Evolutionary conservation across 1,140 invertebrate genomes (phyloP), one percentile per base, ranked within the genome.

Genomic region (Drosophila kikkawai): DNA sequence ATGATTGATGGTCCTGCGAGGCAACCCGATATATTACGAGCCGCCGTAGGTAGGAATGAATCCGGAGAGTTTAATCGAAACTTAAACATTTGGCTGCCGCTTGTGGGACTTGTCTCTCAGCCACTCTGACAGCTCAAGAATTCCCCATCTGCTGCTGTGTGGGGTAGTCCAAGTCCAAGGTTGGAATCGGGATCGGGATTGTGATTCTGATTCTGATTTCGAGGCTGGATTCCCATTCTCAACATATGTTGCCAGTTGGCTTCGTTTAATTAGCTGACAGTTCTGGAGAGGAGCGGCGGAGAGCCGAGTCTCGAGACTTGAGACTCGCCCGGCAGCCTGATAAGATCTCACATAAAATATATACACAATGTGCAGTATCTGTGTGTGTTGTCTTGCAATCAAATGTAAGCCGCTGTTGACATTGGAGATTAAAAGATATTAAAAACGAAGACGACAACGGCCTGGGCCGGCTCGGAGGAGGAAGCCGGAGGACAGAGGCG

Each of bases 381-480:
- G 70, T 78, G 51, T 73, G 55, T 80, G 78, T 90, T 88, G 85
- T 90, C 85, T 85, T 85, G 85, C 81, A 88, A 90, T 88, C 85
- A 90, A 91, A 90, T 90, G 85, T 90, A 90, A 90, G 85, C 85
- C 85, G 82, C 85, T 90, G 85, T 90, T 90, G 85, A 90, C 85
- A 90, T 85, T 90, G 85, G 79, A 90, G 85, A 90, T 91, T 91
- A 90, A 90, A 91, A 90, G 86, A 90, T 91, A 90, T 91, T 86
- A 90, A 85, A 91, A 88, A 88, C 80, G 83, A 83, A 83, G 83
- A 80, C 84, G 84, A 83, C 79, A 82, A 81, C 67, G 75, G 73
- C 61, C 67, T 51, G 63, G 7, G 17, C 13, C 13, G 34, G 73
- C 55, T 55, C 48, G 51, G 61, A 86, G 65, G 39, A 65, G 75